These are phyloP conservation scores for Tetragnatha montana DNA, from an alignment of 2,888 invertebrate genomes.

Conservation along the genomic window DNA sequence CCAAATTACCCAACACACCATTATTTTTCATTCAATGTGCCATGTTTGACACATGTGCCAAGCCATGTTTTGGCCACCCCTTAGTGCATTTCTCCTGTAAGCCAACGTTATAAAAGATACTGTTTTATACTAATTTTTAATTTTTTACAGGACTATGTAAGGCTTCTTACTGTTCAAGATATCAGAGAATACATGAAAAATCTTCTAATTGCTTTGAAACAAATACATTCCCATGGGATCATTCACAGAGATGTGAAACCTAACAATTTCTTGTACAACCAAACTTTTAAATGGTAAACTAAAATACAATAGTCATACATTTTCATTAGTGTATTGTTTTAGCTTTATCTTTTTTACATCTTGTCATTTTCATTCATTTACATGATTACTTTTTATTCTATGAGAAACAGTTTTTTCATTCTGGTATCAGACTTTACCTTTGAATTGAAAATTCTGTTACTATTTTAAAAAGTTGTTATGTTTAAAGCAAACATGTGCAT, in stretches of 20 bases:
- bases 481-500: too few relatives aligned
- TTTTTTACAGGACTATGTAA: conserved; percentile 82
- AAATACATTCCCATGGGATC: conserved; percentile 88
- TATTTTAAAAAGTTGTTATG: too few relatives aligned
- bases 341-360: background rate
- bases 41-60: too few relatives aligned
- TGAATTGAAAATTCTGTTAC: too few relatives aligned
- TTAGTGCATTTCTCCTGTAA: too few relatives aligned
- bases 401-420: too few relatives aligned
- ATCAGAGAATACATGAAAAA: conserved; percentile 87
- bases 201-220: conserved; percentile 84
- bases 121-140: background rate
- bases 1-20: too few relatives aligned
- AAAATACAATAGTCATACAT: too few relatives aligned
- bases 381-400: too few relatives aligned
- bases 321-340: background rate
- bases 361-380: background rate
- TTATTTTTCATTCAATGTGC: too few relatives aligned
- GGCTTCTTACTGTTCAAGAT: conserved; percentile 78
- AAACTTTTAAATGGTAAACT: conserved; percentile 77
- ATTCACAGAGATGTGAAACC: conserved; percentile 95
- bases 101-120: background rate
- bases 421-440: too few relatives aligned
- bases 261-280: conserved; percentile 91
- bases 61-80: too few relatives aligned